Percentiles rank a stretch among this genome's conserved stretches.
These are phyloP conservation scores for Lepisosteus osseus DNA, from an alignment of 2,113 vertebrate genomes.

Conservation along the genomic window DNA sequence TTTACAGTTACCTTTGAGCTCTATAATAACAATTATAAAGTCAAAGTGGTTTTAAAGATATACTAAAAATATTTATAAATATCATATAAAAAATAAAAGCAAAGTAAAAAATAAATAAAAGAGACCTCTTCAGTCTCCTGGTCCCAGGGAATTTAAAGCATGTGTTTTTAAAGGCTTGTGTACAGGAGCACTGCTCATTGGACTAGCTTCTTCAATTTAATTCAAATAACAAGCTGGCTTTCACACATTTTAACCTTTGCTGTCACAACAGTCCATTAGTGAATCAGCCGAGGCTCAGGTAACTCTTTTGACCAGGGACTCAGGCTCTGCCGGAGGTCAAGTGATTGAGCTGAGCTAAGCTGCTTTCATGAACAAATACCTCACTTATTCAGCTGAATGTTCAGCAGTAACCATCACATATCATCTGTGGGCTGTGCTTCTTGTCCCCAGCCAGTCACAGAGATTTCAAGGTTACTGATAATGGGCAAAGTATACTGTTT, in stretches of 20 bases:
- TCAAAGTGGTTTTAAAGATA: no score
- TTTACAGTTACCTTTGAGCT: no score
- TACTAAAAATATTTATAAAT: no score
- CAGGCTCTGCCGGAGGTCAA: slow-evolving; percentile 6
- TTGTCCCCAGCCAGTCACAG: neutral
- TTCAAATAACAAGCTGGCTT: slow-evolving; percentile 2
- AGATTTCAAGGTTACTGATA: slow-evolving; percentile 19
- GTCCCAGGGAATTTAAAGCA: neutral
- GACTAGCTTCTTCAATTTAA: neutral
- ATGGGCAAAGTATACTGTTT: slow-evolving; percentile 7
- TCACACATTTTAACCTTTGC: neutral
- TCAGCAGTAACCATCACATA: slow-evolving; percentile 2
- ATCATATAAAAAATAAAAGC: no score
- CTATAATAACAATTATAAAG: no score
- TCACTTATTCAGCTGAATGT: neutral
- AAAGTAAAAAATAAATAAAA: no score
- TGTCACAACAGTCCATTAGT: neutral
- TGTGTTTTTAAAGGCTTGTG: neutral
- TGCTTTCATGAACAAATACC: slow-evolving; percentile 19
- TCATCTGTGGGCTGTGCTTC: slow-evolving; percentile 7
- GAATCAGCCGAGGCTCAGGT: slow-evolving; percentile 10
- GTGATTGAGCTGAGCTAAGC: neutral
- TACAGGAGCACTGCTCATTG: slow-evolving; percentile 10
- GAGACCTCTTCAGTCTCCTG: no score
- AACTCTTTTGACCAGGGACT: neutral